A percentile compares a stretch with the other conserved stretches of the same genome.
phyloP scores from a whole-genome alignment of 2,888 invertebrate genomes.

The Willowsia nigromaculata region DNA sequence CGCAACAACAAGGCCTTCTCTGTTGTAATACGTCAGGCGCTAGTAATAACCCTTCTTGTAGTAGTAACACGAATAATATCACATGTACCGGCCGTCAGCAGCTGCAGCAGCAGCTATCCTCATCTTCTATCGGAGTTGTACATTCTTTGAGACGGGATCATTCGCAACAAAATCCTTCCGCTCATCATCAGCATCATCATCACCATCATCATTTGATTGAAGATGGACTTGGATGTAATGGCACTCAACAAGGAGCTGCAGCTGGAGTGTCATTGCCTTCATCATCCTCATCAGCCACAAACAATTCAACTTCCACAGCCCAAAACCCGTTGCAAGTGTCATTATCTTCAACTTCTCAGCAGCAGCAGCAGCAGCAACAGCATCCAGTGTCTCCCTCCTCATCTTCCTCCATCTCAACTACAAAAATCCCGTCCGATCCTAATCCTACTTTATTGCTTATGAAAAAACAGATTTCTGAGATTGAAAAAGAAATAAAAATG shows the following conservation, averaged over 20 bases:
- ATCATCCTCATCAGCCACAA: constrained; percentile 10
- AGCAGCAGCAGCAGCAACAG: constrained; percentile 45
- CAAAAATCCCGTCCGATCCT: constrained; percentile 83
- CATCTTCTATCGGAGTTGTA: constrained; percentile 35
- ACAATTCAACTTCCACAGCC: background rate
- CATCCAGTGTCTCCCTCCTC: constrained; percentile 53
- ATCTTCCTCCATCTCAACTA: constrained; percentile 47
- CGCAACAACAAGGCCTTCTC: constrained; percentile 58
- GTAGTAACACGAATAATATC: constrained; percentile 31
- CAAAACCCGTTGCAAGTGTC: constrained; percentile 10
- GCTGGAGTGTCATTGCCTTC: constrained; percentile 36
- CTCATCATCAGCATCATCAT: constrained; percentile 51
- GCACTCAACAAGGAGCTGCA: constrained; percentile 51
- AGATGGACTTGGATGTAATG: constrained; percentile 65
- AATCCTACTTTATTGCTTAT: constrained; percentile 86
- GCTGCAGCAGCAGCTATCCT: constrained; percentile 45
- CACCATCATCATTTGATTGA: constrained; percentile 54
- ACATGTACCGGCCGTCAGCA: constrained; percentile 27
- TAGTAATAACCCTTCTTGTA: constrained; percentile 41
- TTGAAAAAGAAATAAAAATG: constrained; percentile 86
- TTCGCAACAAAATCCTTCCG: constrained; percentile 23
- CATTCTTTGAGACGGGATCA: constrained; percentile 30
- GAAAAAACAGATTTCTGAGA: constrained; percentile 86
- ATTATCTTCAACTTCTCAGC: constrained; percentile 6
- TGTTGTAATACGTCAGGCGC: constrained; percentile 34